Evolutionary conservation across 2,888 invertebrate species (phyloP), one percentile per base, ranked within the genome.

Genomic region (Leptinotarsa haldemani): DNA sequence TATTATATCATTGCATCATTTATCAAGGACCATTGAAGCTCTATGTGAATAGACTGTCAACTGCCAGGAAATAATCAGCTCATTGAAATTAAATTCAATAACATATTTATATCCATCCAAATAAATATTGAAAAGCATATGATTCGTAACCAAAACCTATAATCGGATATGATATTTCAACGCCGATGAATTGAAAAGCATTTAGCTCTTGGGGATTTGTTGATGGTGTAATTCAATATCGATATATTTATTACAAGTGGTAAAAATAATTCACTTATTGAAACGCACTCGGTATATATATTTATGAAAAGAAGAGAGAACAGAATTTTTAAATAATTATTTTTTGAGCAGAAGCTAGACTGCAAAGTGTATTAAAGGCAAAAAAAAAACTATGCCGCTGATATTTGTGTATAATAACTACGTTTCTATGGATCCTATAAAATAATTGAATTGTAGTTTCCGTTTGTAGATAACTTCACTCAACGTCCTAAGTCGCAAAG

Each of bases 171-270:
- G 65, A 65, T 47, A 46, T 63, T 61, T 70, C 53, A 47, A n/a
- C 64, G n/a, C 46, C 48, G 67, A 67, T 70, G 63, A 74, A 74
- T 70, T 74, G 65, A 70, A 74, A 63, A 64, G 61, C 65, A 66
- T 69, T 74, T 70, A 64, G 25, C 71, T 76, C 74, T 75, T 76
- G 70, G 74, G 53, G 72, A 74, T 76, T 71, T 73, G 69, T 50
- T 69, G 71, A 76, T 77, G 69, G 70, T 70, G 68, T 53, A 75
- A 75, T 47, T 65, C 71, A 63, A 74, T 75, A 69, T 70, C 70
- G 64, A 74, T 76, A 65, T 70, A 76, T 78, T 76, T 76, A 76
- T 72, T 73, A 74, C 71, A 71, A 70, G 56, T 53, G 71, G 70
- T 70, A 77, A 71, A 74, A 74, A 46, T 18, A 18, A 61, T 74